Evolutionary conservation across 1,140 invertebrate species (phyloP), one percentile per base, ranked within the genome.

Genomic region (Nixonia krombeini): DNA sequence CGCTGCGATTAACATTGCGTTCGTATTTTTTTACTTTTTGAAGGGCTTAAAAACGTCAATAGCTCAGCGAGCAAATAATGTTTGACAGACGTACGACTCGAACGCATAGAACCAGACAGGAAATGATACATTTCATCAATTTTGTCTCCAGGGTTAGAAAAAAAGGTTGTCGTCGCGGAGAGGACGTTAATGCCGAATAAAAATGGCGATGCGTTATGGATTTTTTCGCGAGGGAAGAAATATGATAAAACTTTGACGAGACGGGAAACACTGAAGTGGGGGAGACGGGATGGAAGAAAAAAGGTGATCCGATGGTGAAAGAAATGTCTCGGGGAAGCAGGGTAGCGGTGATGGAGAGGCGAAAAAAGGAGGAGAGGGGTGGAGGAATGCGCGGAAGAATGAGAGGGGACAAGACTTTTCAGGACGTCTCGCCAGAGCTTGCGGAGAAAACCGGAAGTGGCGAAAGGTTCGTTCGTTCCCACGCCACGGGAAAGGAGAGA

Each of bases 391-490:
- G 6, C 42, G 9, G 9, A 15, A 26, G 49, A 7, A 38, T 16
- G 28, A 23, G 6, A 23, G 12, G 17, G 4, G 5, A 40, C 37
- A 21, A 21, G 2, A 21, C 21, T 21, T 66, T 66, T 33, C 35
- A 31, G 53, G 63, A 58, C 62, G 63, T 66, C 51, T 63, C 35
- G 58, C 13, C 7, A 18, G 33, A 18, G 46, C 26, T 53, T 58
- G 53, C 47, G 50, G 56, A 41, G 26, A 57, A 67, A 64, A 63
- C 62, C 57, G 63, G 63, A 67, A 59, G 53, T 52, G 46, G 46
- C 50, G 26, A 66, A 59, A 58, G 66, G 63, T 64, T 64, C 56
- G 63, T 58, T 40, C 59, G 62, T 64, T 71, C 58, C 55, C 69
- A 64, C 63, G 46, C 58, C 55, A 55, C 63, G 53, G 53, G 55